These are phyloP conservation scores for Bombus waltoni DNA, from an alignment of 1,140 invertebrate genomes.

Conservation along the genomic window DNA sequence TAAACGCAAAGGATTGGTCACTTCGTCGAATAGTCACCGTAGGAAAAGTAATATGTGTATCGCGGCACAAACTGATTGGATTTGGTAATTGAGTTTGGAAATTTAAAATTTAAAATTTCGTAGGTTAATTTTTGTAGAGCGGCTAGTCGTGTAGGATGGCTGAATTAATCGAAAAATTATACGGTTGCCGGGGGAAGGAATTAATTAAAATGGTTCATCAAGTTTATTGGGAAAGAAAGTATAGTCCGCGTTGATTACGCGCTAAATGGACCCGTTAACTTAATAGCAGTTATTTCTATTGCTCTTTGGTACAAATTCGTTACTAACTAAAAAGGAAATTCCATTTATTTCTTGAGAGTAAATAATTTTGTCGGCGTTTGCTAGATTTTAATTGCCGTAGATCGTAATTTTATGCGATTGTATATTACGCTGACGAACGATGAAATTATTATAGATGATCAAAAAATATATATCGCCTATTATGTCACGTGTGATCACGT, in stretches of 20 bases:
- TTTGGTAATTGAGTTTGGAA: background rate
- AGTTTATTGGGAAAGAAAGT: background rate
- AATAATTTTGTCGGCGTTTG: background rate
- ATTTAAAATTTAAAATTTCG: background rate
- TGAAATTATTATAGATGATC: too few relatives aligned
- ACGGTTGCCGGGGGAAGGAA: background rate
- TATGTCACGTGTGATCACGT: too few relatives aligned
- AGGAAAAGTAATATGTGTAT: too few relatives aligned
- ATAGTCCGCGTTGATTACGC: background rate
- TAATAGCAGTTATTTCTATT: background rate
- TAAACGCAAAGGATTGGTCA: too few relatives aligned
- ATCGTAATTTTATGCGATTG: too few relatives aligned
- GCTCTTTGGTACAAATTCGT: background rate
- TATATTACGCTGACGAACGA: too few relatives aligned
- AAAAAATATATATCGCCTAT: too few relatives aligned
- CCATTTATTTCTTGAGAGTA: background rate
- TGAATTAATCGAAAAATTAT: background rate
- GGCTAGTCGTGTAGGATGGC: background rate
- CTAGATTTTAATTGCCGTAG: background rate
- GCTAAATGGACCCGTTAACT: constrained; percentile 4
- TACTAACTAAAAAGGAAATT: background rate
- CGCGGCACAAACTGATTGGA: too few relatives aligned
- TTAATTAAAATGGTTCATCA: background rate
- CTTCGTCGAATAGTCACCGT: too few relatives aligned
- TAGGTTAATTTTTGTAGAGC: background rate